These are phyloP conservation scores for Gymnocheta viridis DNA, from an alignment of 2,888 invertebrate genomes.

Conservation along the genomic window DNA sequence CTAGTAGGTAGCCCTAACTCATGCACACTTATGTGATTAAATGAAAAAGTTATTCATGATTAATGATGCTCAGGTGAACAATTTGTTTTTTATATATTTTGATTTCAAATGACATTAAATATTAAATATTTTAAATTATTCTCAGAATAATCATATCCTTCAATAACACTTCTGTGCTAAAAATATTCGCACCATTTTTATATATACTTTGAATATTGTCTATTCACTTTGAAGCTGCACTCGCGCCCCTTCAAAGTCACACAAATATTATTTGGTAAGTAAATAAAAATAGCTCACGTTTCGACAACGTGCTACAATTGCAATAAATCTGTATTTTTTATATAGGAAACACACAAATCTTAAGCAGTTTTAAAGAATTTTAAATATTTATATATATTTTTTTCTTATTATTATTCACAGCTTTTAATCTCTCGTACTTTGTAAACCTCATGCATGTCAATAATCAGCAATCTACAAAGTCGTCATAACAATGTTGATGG, in stretches of 20 bases:
- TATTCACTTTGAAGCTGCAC: not conserved
- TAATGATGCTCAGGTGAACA: too few species aligned
- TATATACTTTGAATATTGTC: not conserved
- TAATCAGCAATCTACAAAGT: conserved; percentile 57
- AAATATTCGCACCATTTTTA: not conserved
- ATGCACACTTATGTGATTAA: too few species aligned
- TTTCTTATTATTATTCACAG: conserved; percentile 37
- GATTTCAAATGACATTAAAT: too few species aligned
- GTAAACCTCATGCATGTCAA: conserved; percentile 62
- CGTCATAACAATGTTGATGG: conserved; percentile 25
- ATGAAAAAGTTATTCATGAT: too few species aligned
- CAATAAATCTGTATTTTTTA: conserved; percentile 44
- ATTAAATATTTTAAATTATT: not conserved
- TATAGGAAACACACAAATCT: not conserved
- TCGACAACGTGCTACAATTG: conserved; percentile 19
- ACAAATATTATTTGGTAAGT: not conserved
- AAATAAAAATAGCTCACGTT: conserved; percentile 43
- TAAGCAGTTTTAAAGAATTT: conserved; percentile 31
- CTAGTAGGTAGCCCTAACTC: too few species aligned
- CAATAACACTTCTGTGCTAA: not conserved
- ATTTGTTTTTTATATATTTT: too few species aligned
- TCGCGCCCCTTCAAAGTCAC: not conserved
- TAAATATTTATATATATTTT: not conserved
- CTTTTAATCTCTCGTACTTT: conserved; percentile 43
- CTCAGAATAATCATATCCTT: not conserved